Percentiles rank a stretch among this genome's conserved stretches.
These are phyloP conservation scores for Epinephelus fuscoguttatus DNA, from an alignment of 2,113 vertebrate species.

Conservation along the genomic window DNA sequence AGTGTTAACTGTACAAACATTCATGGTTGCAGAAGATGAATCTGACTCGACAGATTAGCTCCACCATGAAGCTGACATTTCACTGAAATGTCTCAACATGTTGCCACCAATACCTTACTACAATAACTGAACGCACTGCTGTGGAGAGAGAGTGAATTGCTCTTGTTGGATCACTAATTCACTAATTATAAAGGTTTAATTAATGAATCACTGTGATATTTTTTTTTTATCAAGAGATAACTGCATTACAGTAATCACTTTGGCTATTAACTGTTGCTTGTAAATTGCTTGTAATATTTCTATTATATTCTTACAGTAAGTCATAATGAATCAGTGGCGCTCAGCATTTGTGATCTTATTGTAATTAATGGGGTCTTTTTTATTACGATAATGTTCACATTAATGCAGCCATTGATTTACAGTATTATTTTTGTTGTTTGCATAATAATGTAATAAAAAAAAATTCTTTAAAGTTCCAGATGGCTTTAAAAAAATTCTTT, in stretches of 20 bases:
- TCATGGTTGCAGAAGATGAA: not conserved
- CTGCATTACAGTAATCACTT: not conserved
- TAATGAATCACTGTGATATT: not conserved
- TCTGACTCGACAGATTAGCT: not conserved
- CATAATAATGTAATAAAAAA: too few species aligned
- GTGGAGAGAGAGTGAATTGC: not conserved
- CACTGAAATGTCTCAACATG: not conserved
- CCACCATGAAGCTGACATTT: not conserved
- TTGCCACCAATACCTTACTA: not conserved
- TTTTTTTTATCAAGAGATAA: not conserved
- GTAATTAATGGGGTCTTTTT: not conserved
- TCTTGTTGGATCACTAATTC: not conserved
- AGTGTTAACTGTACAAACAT: too few species aligned
- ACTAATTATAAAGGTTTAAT: not conserved
- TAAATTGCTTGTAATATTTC: too few species aligned
- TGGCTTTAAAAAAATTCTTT: too few species aligned
- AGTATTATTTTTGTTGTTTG: not conserved
- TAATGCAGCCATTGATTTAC: not conserved
- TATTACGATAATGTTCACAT: not conserved
- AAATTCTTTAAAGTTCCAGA: too few species aligned
- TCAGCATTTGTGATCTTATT: not conserved
- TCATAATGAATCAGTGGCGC: not conserved
- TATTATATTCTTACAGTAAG: not conserved
- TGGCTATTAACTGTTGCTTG: too few species aligned
- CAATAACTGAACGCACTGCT: not conserved